Conservation (phyloP, 2,797 vertebrate genomes). For the Scyliorhinus canicula region DNA sequence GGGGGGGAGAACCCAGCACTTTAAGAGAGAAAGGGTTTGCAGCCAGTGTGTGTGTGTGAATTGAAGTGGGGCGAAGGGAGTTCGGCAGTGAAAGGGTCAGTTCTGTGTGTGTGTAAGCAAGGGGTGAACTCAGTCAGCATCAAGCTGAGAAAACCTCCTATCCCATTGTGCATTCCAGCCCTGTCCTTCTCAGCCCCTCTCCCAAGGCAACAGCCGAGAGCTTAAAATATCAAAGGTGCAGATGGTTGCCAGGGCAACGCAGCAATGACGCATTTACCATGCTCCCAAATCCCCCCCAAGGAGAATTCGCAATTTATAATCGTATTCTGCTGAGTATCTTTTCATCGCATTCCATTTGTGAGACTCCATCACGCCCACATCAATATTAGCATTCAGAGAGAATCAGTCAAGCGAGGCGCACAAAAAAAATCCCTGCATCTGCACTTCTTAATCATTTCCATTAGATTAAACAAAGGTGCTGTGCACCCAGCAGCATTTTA, state of each 20-base stretch:
- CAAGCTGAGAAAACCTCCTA: conserved; percentile 18
- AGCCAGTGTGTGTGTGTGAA: not conserved
- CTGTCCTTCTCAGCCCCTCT: conserved; percentile 17
- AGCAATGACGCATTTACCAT: conserved; percentile 48
- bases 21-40: not conserved
- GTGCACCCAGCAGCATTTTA: not conserved
- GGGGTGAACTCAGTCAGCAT: conserved; percentile 12
- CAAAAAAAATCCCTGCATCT: not conserved
- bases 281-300: conserved; percentile 42
- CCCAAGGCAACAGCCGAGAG: conserved; percentile 34
- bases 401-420: not conserved
- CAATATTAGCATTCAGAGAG: conserved; percentile 11
- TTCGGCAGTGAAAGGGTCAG: not conserved
- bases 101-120: not conserved
- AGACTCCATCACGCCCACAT: not conserved
- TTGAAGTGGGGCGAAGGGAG: not conserved
- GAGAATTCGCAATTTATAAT: conserved; percentile 38
- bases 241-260: conserved; percentile 52
- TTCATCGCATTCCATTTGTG: conserved; percentile 35
- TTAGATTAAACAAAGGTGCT: not conserved
- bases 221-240: conserved; percentile 44
- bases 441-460: conserved; percentile 26
- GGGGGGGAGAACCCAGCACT: not conserved
- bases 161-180: conserved; percentile 32
- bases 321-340: not conserved